These are phyloP conservation scores for Cryptophagus acutangulus DNA, from an alignment of 2,888 invertebrate species.

Conservation along the genomic window DNA sequence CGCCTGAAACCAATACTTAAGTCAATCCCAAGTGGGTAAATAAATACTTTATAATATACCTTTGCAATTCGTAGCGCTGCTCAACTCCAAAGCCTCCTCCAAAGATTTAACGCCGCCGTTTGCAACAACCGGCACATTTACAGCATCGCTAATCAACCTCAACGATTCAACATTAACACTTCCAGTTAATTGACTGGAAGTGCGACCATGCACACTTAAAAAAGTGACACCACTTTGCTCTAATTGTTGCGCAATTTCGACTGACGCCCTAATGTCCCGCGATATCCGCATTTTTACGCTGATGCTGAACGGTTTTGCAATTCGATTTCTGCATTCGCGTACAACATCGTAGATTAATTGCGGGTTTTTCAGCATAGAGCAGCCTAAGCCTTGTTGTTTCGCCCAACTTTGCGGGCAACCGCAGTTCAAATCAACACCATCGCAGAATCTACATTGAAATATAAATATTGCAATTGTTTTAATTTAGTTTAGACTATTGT, in stretches of 20 bases:
- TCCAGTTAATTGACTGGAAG: constrained; percentile 73
- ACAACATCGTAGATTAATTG: constrained; percentile 79
- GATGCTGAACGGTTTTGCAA: constrained; percentile 72
- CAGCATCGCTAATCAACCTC: constrained; percentile 61
- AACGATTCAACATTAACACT: constrained; percentile 68
- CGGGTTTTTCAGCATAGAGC: constrained; percentile 75
- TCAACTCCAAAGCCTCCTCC: constrained; percentile 64
- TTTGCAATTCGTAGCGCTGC: constrained; percentile 62
- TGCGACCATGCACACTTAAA: constrained; percentile 88
- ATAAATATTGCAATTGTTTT: background rate
- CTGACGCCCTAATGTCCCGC: constrained; percentile 64
- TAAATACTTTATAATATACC: constrained; percentile 49
- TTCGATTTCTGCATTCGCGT: constrained; percentile 64
- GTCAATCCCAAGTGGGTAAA: constrained; percentile 5
- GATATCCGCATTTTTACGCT: constrained; percentile 89
- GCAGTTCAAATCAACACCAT: constrained; percentile 95
- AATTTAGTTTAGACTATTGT: background rate
- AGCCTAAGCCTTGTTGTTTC: constrained; percentile 84
- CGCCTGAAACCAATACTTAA: constrained; percentile 47
- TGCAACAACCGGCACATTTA: constrained; percentile 81
- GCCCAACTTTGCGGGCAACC: constrained; percentile 98
- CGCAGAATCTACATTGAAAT: constrained; percentile 58
- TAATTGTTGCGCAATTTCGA: constrained; percentile 73
- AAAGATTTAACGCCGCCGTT: constrained; percentile 85
- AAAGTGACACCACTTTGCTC: constrained; percentile 86